Evolutionary conservation across 2,888 invertebrate genomes (phyloP).

Genomic region (Orthonevra nobilis): DNA sequence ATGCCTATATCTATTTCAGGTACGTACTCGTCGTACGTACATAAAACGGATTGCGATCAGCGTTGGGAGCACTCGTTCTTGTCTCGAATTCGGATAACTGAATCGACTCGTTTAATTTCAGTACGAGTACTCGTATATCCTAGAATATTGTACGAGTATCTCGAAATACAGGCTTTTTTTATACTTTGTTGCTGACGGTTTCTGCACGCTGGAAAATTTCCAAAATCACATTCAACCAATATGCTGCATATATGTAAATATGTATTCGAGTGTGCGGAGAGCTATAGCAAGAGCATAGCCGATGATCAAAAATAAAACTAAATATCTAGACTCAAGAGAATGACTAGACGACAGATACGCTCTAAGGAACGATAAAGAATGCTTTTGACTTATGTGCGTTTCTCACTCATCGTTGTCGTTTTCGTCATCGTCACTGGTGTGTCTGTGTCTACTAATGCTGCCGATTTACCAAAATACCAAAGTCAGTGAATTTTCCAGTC

Average conservation of each 20-base stretch:
- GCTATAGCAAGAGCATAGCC: constrained; percentile 5
- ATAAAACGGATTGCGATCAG: constrained; percentile 49
- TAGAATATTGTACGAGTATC: constrained; percentile 68
- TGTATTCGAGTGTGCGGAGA: too few species aligned
- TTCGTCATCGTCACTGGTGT: constrained; percentile 42
- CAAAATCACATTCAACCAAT: constrained; percentile 36
- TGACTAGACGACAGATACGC: constrained; percentile 67
- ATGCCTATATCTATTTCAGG: constrained; percentile 63
- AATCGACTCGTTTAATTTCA: constrained; percentile 32
- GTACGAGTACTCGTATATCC: constrained; percentile 49
- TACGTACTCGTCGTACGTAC: too few species aligned
- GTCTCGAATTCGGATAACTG: constrained; percentile 41
- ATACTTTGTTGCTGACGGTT: neutral
- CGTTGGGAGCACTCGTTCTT: constrained; percentile 33
- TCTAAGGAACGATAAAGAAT: constrained; percentile 52
- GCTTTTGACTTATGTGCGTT: constrained; percentile 37
- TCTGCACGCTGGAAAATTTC: constrained; percentile 64
- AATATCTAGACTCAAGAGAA: constrained; percentile 51
- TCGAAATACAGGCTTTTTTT: constrained; percentile 29
- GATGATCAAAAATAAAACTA: constrained; percentile 33
- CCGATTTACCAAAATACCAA: constrained; percentile 45
- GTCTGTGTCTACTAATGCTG: too few species aligned
- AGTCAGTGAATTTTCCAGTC: constrained; percentile 66
- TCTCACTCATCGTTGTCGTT: constrained; percentile 31
- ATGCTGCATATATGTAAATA: too few species aligned